Base-by-base conservation (phyloP, 2,797 vertebrate genomes). In the Hydrocynus forskahlii region DNA sequence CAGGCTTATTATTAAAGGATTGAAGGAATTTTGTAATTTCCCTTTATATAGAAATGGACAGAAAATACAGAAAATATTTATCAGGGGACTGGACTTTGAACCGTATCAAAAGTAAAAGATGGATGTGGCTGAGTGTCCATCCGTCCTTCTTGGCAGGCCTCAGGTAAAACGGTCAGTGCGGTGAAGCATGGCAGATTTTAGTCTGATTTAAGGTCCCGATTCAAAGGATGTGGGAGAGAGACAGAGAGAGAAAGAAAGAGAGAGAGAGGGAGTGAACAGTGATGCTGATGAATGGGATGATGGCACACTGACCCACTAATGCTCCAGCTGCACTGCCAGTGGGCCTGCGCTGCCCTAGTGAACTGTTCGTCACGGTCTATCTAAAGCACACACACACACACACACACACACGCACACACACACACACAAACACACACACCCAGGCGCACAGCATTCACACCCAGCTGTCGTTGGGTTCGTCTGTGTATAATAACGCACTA, bases 291-390 rank as follows among this genome's bases (percentile, higher is more conserved):
- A 92, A 94, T 91, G 89, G 84, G 25, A 83, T 82, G 90, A 92
- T 93, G 93, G 91, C 92, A 94, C 89, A 95, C 92, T 95, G 93
- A 95, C 94, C 93, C 92, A 94, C 89, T 93, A 93, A 92, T 91
- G 86, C 87, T 90, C 85, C 91, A 89, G 86, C 87, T 90, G 88
- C 83, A 90, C 85, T 83, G 91, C 91, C 92, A 92, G 76, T 92
- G 91, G 91, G 89, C 89, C 82, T 55, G 69, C 82, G 63, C 79
- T 86, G 90, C 88, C 90, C 88, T 86, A 83, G 72, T 88, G 83
- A 83, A 83, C 82, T 77, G 25, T 71, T 75, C 81, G 57, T 80
- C 35, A 50, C 57, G 79, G 59, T 76, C 21, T 21, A 5, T 63
- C 21, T 79, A 82, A 88, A 85, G 81, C 84, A 82, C 81, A 16